A percentile compares a stretch with the other conserved stretches of the same genome.
Evolutionary conservation across 2,113 vertebrate species (phyloP).

Genomic region (Porphyrio hochstetteri): DNA sequence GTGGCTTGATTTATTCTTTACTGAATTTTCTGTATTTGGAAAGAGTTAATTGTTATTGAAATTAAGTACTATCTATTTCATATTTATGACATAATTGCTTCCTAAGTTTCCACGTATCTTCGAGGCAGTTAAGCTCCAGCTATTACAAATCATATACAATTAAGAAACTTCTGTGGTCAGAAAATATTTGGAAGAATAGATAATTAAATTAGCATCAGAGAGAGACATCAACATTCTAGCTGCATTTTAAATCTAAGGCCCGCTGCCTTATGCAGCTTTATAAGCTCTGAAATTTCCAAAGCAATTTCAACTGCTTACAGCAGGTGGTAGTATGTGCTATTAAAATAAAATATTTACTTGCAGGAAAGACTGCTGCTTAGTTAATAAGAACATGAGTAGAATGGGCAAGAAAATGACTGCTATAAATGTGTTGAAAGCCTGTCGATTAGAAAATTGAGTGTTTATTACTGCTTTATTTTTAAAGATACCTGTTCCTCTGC

Average conservation of each 20-base stretch:
- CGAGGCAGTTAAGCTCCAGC: neutral
- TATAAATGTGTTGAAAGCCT: neutral
- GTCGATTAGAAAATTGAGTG: neutral
- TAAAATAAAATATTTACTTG: slow-evolving; percentile 50
- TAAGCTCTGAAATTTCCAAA: neutral
- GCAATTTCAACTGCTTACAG: slow-evolving; percentile 44
- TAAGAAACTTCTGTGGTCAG: neutral
- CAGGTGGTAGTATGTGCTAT: slow-evolving; percentile 68
- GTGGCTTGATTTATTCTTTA: neutral
- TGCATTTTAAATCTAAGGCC: neutral
- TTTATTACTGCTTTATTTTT: neutral
- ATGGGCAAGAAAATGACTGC: slow-evolving; percentile 10
- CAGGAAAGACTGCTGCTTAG: neutral
- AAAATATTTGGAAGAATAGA: slow-evolving; percentile 4
- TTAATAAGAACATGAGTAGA: slow-evolving; percentile 30
- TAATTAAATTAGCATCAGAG: neutral
- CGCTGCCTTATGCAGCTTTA: neutral
- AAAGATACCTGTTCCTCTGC: neutral
- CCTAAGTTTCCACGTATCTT: neutral
- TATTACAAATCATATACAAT: neutral
- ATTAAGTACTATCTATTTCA: neutral
- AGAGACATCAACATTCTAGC: neutral
- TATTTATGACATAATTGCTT: neutral
- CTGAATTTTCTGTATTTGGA: neutral
- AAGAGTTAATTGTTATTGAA: neutral